phyloP scores from a whole-genome alignment of 2,797 vertebrate species.

The Pelobates cultripes region DNA sequence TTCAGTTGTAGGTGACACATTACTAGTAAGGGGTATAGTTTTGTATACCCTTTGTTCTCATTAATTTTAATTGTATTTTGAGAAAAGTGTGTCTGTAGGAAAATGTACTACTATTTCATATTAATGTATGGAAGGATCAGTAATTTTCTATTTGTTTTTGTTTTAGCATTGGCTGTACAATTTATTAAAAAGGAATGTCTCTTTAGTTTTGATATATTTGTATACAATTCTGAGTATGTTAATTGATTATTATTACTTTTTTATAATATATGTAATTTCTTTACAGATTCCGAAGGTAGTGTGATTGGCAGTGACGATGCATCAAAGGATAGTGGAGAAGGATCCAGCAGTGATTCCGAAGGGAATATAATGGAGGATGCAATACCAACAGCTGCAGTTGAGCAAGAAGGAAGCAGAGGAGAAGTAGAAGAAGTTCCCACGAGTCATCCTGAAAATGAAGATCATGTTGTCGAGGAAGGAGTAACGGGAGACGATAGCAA shows the following conservation, averaged over 20 bases:
- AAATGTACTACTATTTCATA: too few relatives aligned
- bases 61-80: too few relatives aligned
- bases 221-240: background rate
- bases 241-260: background rate
- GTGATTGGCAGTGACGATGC: slow-evolving; percentile 89
- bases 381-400: slow-evolving; percentile 30
- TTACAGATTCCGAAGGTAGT: slow-evolving; percentile 93
- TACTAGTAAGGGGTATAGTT: too few relatives aligned
- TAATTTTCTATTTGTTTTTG: too few relatives aligned
- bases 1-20: too few relatives aligned
- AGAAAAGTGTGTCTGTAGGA: too few relatives aligned
- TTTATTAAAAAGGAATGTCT: too few relatives aligned
- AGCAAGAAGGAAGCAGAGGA: slow-evolving; percentile 59
- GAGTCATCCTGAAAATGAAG: slow-evolving; percentile 72
- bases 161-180: too few relatives aligned
- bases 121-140: too few relatives aligned
- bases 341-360: slow-evolving; percentile 89
- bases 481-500: slow-evolving; percentile 80
- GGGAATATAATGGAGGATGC: slow-evolving; percentile 81
- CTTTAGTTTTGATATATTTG: too few relatives aligned
- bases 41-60: too few relatives aligned
- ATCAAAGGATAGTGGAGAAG: slow-evolving; percentile 83
- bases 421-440: slow-evolving; percentile 76
- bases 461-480: slow-evolving; percentile 76
- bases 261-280: slow-evolving; percentile 56